Percentiles rank a stretch among this genome's conserved stretches.
These are phyloP conservation scores for Ahaetulla prasina DNA, from an alignment of 2,113 vertebrate genomes.

Conservation along the genomic window DNA sequence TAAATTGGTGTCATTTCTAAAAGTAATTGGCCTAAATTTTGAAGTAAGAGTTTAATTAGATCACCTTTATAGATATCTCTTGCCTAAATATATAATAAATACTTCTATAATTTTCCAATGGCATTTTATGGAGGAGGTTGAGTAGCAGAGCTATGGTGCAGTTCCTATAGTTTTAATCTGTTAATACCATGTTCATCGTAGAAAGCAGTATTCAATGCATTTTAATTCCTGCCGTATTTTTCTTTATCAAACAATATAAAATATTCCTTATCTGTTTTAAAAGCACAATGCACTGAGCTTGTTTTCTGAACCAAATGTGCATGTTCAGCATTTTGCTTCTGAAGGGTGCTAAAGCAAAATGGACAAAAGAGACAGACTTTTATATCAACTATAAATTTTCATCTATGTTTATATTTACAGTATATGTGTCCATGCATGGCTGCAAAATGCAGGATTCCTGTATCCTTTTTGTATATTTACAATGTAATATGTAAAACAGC, in stretches of 20 bases:
- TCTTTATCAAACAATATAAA: background rate
- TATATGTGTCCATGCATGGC: background rate
- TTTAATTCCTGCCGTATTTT: background rate
- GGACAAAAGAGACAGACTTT: background rate
- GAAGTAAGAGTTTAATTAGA: slow-evolving; percentile 5
- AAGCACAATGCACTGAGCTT: background rate
- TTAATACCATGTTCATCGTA: background rate
- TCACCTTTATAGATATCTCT: background rate
- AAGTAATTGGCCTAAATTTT: slow-evolving; percentile 3
- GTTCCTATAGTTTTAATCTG: background rate
- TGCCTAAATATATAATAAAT: background rate
- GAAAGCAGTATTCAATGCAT: background rate
- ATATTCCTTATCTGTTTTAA: background rate
- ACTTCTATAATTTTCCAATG: background rate
- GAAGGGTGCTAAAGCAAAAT: background rate
- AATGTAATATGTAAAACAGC: background rate
- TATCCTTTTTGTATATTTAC: background rate
- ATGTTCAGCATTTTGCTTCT: background rate
- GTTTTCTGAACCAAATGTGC: background rate
- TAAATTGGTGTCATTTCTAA: slow-evolving; percentile 24
- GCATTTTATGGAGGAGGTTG: background rate
- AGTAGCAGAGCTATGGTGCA: background rate
- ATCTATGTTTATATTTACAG: background rate
- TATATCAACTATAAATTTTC: background rate
- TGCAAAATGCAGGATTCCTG: background rate